Evolutionary conservation across 2,113 vertebrate genomes (phyloP), one percentile per base, ranked within the genome.

Genomic region (Callithrix jacchus): DNA sequence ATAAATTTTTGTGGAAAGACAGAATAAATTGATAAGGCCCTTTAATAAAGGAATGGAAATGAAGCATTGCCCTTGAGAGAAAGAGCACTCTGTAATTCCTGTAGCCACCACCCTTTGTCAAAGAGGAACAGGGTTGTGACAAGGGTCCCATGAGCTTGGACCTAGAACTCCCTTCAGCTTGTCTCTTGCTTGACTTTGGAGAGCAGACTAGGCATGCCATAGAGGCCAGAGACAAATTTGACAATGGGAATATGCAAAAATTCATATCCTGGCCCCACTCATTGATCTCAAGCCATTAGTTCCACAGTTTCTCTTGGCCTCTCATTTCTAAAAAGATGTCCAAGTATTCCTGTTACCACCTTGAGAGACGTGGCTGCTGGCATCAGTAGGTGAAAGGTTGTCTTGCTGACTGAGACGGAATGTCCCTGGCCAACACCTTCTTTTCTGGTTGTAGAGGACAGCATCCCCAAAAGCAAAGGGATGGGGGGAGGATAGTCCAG

Each of bases 21-120:
- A 96, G 5, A 77, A 87, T 64, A 93, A 94, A 81, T 95, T 52
- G 86, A 52, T 61, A 47, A 73, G 10, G 8, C 3, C 61, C n/a
- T 93, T 93, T 90, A 95, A 79, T 84, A 96, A 93, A 6, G 32
- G 90, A 95, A 73, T 61, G 58, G 27, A 95, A 95, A 81, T 77
- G 37, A 92, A 95, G 92, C 32, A 7, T 87, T 71, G 35, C 30
- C 58, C 13, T 83, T 82, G 42, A 32, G 64, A 91, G n/a, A 88
- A 89, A 92, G 21, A 94, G 7, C 66, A 45, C 3, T 77, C 30
- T 68, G 49, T 86, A 25, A 79, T 95, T 95, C 68, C 66, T 94
- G 7, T 87, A 58, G 16, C 14, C 18, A 88, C 79, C 32, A 11
- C 4, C 1, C 8, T 40, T 45, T n/a, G 25, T 81, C 71, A 86